Evolutionary conservation across 2,113 vertebrate genomes (phyloP).

Genomic region (Hemibagrus wyckioides): DNA sequence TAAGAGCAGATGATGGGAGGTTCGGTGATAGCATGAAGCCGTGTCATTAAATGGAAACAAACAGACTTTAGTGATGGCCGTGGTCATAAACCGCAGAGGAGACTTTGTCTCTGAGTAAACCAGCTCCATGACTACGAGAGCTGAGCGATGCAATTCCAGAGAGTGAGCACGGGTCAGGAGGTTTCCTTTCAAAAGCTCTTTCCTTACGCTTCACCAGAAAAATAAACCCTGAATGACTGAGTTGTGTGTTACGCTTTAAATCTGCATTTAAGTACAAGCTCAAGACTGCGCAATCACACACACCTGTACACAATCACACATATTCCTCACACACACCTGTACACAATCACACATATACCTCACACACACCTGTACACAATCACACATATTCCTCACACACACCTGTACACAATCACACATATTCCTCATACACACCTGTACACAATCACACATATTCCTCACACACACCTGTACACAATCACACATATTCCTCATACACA

Average conservation of each 20-base stretch:
- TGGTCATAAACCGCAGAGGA: slow-evolving; percentile 31
- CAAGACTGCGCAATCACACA: too few species aligned
- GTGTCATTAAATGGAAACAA: slow-evolving; percentile 38
- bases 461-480: too few species aligned
- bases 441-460: too few species aligned
- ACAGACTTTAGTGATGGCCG: slow-evolving; percentile 19
- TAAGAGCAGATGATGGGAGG: slow-evolving; percentile 8
- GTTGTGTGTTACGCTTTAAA: background rate
- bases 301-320: too few species aligned
- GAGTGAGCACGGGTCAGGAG: background rate
- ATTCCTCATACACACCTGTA: too few species aligned
- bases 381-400: too few species aligned
- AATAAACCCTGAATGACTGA: background rate
- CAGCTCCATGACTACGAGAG: slow-evolving; percentile 38
- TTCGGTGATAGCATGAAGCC: background rate
- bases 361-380: too few species aligned
- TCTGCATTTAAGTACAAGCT: too few species aligned
- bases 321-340: too few species aligned
- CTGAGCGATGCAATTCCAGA: slow-evolving; percentile 40
- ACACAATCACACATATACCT: too few species aligned
- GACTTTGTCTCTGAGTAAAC: slow-evolving; percentile 39
- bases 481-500: too few species aligned
- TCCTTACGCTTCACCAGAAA: background rate
- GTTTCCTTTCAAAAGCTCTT: background rate
- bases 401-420: too few species aligned